Evolutionary conservation across 2,113 vertebrate genomes (phyloP), one percentile per base, ranked within the genome.

Genomic region (Morone saxatilis): DNA sequence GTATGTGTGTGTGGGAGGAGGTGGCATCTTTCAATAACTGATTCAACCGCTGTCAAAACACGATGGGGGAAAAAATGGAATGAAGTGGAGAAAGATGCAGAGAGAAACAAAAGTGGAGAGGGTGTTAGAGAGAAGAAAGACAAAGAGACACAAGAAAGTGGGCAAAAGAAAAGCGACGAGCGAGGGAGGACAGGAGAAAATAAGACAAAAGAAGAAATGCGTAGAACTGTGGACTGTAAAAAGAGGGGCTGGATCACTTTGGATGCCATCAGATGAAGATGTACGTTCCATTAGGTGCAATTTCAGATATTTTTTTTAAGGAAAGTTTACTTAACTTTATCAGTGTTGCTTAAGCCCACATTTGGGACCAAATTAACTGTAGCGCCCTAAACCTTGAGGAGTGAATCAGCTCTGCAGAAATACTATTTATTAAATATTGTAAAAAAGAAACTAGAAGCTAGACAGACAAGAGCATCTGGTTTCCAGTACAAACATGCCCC

Each of bases 401-500:
- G 61, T 81, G 81, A 83, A 81, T 75, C 47, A 62, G 10, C 38
- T 22, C 68, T 71, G 84, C 54, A 51, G 22, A 70, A 60, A 85
- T 51, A 51, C 38, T 4, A 45, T 70, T 13, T 79, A 31, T 31
- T 31, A 31, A 31, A 31, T 88, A 71, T 91, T 68, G 61, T 76
- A 76, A 75, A 78, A 47, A 78, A 25, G 59, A 80, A 67, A 70
- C 50, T 89, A 76, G 71, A 89, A 80, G 85, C 71, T 22, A 40
- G 75, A 76, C 57, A 77, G 74, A 88, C 62, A 14, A 71, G 78
- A 92, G 91, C 93, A 94, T 94, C 93, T 94, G 93, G 85, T 93
- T 94, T 93, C 91, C 88, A 93, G 93, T 84, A 81, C 74, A 84
- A 91, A 86, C 89, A 72, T 89, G 88, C 85, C 89, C 90, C 80